Evolutionary conservation across 2,113 vertebrate species (phyloP).

Genomic region (Oryzias melastigma): DNA sequence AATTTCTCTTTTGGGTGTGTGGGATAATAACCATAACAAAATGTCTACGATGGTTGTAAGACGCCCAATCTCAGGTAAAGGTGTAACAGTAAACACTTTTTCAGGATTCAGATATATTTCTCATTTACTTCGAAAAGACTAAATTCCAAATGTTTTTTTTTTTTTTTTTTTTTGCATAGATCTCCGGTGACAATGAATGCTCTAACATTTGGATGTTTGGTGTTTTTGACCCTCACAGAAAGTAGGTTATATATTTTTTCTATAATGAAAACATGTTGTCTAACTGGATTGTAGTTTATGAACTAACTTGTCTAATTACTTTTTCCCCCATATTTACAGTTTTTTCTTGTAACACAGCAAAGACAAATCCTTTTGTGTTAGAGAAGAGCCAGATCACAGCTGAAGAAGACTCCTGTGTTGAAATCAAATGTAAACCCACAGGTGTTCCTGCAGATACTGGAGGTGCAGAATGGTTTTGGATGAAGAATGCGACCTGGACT

Average conservation of each 20-base stretch:
- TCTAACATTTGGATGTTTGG: background rate
- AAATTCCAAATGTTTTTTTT: too few species aligned
- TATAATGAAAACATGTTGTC: background rate
- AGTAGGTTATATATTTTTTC: constrained; percentile 16
- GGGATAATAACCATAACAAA: too few species aligned
- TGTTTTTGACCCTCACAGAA: constrained; percentile 22
- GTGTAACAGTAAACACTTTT: too few species aligned
- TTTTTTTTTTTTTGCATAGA: constrained; percentile 6
- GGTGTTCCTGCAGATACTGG: fast-evolving
- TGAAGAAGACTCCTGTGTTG: constrained; percentile 3
- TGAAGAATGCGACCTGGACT: constrained; percentile 39
- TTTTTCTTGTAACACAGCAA: fast-evolving
- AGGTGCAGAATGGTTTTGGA: constrained; percentile 45
- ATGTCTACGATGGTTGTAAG: too few species aligned
- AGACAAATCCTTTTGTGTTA: fast-evolving
- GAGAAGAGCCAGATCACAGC: too few species aligned
- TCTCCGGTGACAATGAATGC: constrained; percentile 11
- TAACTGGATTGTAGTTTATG: background rate
- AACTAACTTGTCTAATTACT: background rate
- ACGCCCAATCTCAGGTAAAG: too few species aligned
- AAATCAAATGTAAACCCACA: constrained; percentile 10
- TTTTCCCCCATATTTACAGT: constrained; percentile 18
- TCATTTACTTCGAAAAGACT: too few species aligned
- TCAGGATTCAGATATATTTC: too few species aligned
- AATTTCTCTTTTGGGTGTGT: too few species aligned